phyloP scores from a whole-genome alignment of 2,888 invertebrate species.

The Dimorphilus gyrociliatus region DNA sequence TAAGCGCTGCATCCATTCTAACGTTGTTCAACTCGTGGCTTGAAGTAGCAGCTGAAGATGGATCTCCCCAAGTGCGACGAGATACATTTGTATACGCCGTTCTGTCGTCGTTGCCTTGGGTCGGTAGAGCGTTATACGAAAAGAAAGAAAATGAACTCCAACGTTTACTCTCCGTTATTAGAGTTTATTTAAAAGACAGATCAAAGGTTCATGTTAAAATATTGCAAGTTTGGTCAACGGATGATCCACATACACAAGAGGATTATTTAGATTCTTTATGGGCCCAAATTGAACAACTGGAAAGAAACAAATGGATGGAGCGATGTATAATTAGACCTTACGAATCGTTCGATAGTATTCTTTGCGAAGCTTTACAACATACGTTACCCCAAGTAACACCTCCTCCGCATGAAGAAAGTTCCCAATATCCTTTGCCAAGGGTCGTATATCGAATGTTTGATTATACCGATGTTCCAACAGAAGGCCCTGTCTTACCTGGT shows the following conservation, averaged over 20 bases:
- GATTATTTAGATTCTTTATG: slow-evolving; percentile 87
- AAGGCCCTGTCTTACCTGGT: slow-evolving; percentile 56
- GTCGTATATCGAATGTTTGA: slow-evolving; percentile 88
- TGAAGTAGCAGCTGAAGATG: slow-evolving; percentile 81
- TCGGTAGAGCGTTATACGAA: slow-evolving; percentile 83
- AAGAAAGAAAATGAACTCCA: slow-evolving; percentile 87
- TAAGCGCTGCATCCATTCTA: slow-evolving; percentile 75
- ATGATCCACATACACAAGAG: slow-evolving; percentile 85
- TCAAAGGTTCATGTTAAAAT: slow-evolving; percentile 83
- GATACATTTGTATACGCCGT: slow-evolving; percentile 58
- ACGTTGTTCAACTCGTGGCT: slow-evolving; percentile 80
- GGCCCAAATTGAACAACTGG: slow-evolving; percentile 77
- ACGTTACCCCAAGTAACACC: slow-evolving; percentile 76
- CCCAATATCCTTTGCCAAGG: slow-evolving; percentile 79
- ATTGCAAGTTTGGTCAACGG: slow-evolving; percentile 80
- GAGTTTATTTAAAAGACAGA: slow-evolving; percentile 44
- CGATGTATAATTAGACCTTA: slow-evolving; percentile 89
- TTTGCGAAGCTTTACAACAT: slow-evolving; percentile 90
- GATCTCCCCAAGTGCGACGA: slow-evolving; percentile 63
- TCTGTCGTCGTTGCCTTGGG: slow-evolving; percentile 77
- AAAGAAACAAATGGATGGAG: slow-evolving; percentile 88
- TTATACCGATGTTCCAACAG: slow-evolving; percentile 90
- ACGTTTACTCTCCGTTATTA: slow-evolving; percentile 48
- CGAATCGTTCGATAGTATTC: slow-evolving; percentile 71
- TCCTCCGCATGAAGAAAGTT: slow-evolving; percentile 77